A percentile compares a stretch with the other conserved stretches of the same genome.
These are phyloP conservation scores for Rhinophrynus dorsalis DNA, from an alignment of 2,797 vertebrate species.

Conservation along the genomic window DNA sequence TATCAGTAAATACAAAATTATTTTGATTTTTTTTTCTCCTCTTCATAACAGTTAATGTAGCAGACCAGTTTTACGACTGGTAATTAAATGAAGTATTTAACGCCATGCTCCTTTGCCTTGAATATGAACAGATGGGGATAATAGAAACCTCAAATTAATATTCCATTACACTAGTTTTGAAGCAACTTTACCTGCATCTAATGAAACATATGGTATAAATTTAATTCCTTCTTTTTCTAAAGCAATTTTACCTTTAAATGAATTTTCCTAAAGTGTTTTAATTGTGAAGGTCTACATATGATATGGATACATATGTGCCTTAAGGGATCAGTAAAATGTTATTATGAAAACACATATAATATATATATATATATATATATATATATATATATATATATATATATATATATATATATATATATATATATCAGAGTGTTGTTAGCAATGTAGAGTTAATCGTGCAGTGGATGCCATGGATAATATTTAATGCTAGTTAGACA, in stretches of 20 bases:
- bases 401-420: too few species aligned
- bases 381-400: too few species aligned
- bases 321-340: too few species aligned
- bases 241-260: neutral
- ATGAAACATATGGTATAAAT: slow-evolving; percentile 26
- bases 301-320: too few species aligned
- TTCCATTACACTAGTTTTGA: neutral
- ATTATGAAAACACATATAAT: too few species aligned
- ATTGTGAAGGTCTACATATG: too few species aligned
- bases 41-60: slow-evolving; percentile 37
- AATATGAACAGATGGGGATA: slow-evolving; percentile 37
- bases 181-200: slow-evolving; percentile 21
- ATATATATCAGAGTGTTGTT: too few species aligned
- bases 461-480: too few species aligned
- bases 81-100: slow-evolving; percentile 42
- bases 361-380: too few species aligned
- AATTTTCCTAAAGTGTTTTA: too few species aligned
- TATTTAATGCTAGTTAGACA: too few species aligned
- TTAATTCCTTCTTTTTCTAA: neutral
- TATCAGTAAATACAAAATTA: slow-evolving; percentile 33
- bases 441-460: too few species aligned
- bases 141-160: slow-evolving; percentile 15
- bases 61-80: slow-evolving; percentile 25
- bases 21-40: slow-evolving; percentile 15
- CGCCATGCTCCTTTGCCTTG: neutral